Conservation (phyloP, 2,888 invertebrate species). For the Ecdyonurus torrentis region DNA sequence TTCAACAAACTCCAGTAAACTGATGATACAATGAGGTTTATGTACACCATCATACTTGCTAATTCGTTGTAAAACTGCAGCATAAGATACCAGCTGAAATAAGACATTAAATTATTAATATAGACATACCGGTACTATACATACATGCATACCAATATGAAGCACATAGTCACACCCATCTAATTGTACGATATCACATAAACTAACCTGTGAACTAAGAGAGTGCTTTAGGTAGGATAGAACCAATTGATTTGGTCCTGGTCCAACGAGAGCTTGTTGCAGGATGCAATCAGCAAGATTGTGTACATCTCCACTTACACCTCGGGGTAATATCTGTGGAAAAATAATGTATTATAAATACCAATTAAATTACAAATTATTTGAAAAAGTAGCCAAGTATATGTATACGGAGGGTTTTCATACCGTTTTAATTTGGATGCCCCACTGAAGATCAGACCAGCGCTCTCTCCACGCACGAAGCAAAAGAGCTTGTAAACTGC, state of each 20-base stretch:
- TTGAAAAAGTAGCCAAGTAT: not conserved
- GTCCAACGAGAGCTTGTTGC: constrained; percentile 85
- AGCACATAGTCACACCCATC: not conserved
- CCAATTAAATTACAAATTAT: constrained; percentile 5
- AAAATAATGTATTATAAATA: constrained; percentile 1
- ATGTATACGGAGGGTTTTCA: too few species aligned
- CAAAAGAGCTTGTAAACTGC: constrained; percentile 59
- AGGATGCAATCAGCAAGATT: constrained; percentile 84
- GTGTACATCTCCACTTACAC: constrained; percentile 88
- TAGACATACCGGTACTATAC: not conserved
- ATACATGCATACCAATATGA: not conserved
- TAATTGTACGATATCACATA: not conserved
- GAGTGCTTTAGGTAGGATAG: constrained; percentile 87
- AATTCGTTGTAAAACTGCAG: constrained; percentile 73
- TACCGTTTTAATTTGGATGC: constrained; percentile 86
- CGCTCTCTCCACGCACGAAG: constrained; percentile 86
- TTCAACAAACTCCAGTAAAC: constrained; percentile 71
- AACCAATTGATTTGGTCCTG: constrained; percentile 79
- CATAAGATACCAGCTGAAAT: constrained; percentile 62
- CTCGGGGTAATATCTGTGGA: constrained; percentile 51
- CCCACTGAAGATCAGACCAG: constrained; percentile 93
- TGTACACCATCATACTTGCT: constrained; percentile 76
- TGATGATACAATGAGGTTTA: constrained; percentile 75
- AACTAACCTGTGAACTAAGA: constrained; percentile 55
- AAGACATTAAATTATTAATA: not conserved